Base-by-base conservation (phyloP, 2,888 invertebrate genomes). In the Mantis religiosa region DNA sequence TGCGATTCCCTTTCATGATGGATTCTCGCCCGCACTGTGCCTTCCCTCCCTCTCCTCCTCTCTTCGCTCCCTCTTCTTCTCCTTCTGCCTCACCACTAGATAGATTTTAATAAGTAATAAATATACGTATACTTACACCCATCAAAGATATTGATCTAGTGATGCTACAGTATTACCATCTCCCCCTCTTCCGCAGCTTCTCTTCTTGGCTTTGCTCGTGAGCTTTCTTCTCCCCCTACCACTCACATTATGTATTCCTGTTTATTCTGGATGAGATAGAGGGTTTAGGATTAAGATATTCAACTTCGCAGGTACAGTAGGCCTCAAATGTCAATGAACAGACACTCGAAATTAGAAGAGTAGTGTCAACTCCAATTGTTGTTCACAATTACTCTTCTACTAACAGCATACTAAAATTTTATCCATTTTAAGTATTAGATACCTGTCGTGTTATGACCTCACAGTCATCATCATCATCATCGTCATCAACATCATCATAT, bases 41-140 rank as follows among this genome's bases (percentile, higher is more conserved):
- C 85, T 85, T 30, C 30, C 85, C 47, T 71, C 28, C 28, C 88
- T 54, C 34, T 34, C 54, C 9, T 27, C 15, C 54, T 54, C 54
- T 71, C 54, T 71, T 71, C 20, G 25, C 54, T 71, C 54, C 54
- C 87, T 82, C 87, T 87, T 82, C 87, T 87, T 82, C 87, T 28
- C 87, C 87, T 86, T 87, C 87, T 87, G 87, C 82, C 82, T 82
- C 87, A 87, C 87, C 87, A 87, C 87, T 87, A 89, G 87, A 89
- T 89, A 89, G 89, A 89, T 89, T 89, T 89, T 89, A 89, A 89
- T 89, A 89, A 89, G 89, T 89, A 89, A 89, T 89, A 89, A 89
- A 89, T 89, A 89, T 89, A 89, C 89, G 89, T 89, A 89, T 89
- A 84, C 89, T 89, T 89, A 88, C 89, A 85, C 89, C 89, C 89